Evolutionary conservation across 2,888 invertebrate species (phyloP).

Genomic region (Aspidapion aeneum): DNA sequence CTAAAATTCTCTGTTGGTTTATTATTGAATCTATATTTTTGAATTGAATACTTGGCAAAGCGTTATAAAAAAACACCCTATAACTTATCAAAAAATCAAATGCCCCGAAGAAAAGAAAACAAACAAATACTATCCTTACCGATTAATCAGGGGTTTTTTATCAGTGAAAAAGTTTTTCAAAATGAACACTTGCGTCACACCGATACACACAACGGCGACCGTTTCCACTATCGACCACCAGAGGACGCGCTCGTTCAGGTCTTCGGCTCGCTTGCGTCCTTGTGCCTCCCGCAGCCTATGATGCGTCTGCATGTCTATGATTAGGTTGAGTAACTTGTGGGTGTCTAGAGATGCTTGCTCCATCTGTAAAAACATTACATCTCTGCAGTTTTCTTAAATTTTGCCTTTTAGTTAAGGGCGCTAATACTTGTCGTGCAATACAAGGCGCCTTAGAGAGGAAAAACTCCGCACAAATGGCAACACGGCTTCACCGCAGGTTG

Average conservation of each 20-base stretch:
- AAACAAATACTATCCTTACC: background rate
- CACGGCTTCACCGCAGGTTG: too few species aligned
- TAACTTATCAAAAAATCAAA: too few species aligned
- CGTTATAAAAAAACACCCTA: too few species aligned
- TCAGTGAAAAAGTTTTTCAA: constrained; percentile 90
- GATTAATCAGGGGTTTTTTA: constrained; percentile 40
- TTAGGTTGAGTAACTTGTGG: constrained; percentile 82
- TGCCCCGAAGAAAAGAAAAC: too few species aligned
- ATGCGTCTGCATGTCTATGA: constrained; percentile 96
- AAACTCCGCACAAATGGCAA: too few species aligned
- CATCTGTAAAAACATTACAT: constrained; percentile 78
- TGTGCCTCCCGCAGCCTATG: constrained; percentile 93
- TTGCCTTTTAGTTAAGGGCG: too few species aligned
- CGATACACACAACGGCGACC: constrained; percentile 75
- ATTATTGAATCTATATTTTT: too few species aligned
- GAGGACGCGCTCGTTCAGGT: constrained; percentile 90
- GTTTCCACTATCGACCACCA: constrained; percentile 93
- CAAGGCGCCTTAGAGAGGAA: too few species aligned
- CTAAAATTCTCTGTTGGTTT: too few species aligned
- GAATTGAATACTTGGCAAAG: too few species aligned
- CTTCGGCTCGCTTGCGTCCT: constrained; percentile 93
- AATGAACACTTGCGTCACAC: constrained; percentile 88
- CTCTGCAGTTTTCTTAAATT: too few species aligned
- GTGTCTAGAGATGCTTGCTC: constrained; percentile 88
- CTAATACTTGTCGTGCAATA: too few species aligned